Conservation (phyloP, 2,113 vertebrate species). For the Neotoma lepida region DNA sequence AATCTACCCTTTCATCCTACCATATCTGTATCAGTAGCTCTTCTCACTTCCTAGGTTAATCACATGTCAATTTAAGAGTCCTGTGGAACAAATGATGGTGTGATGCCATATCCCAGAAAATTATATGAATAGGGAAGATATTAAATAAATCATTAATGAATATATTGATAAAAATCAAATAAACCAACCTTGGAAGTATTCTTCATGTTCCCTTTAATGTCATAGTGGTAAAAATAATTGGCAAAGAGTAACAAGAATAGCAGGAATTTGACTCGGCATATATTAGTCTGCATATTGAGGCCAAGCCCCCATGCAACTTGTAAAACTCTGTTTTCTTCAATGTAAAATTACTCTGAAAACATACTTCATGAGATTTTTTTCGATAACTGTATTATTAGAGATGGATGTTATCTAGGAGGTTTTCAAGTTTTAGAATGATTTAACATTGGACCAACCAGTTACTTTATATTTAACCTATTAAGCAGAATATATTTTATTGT, state of each 20-base stretch:
- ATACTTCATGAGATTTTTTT: background rate
- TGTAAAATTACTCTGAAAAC: background rate
- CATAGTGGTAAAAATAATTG: background rate
- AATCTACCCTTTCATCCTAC: too few species aligned
- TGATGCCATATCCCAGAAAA: background rate
- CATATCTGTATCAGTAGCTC: too few species aligned
- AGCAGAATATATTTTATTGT: background rate
- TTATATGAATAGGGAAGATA: background rate
- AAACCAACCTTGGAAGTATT: background rate
- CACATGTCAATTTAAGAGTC: constrained; percentile 11
- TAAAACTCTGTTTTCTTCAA: background rate
- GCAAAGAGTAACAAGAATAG: background rate
- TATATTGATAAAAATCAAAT: background rate
- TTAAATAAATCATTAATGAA: constrained; percentile 36
- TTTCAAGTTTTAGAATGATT: constrained; percentile 43
- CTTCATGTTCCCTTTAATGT: background rate
- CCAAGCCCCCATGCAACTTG: background rate
- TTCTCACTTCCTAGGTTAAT: constrained; percentile 9
- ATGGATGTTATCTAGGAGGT: background rate
- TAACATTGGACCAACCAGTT: background rate
- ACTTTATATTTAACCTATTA: constrained; percentile 4
- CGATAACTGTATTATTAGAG: background rate
- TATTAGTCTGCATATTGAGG: background rate
- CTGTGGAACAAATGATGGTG: background rate
- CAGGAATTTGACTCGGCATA: background rate